Percentiles rank a stretch among this genome's conserved stretches.
Evolutionary conservation across 1,140 invertebrate species (phyloP).

Genomic region (Diachasmimorpha longicaudata): DNA sequence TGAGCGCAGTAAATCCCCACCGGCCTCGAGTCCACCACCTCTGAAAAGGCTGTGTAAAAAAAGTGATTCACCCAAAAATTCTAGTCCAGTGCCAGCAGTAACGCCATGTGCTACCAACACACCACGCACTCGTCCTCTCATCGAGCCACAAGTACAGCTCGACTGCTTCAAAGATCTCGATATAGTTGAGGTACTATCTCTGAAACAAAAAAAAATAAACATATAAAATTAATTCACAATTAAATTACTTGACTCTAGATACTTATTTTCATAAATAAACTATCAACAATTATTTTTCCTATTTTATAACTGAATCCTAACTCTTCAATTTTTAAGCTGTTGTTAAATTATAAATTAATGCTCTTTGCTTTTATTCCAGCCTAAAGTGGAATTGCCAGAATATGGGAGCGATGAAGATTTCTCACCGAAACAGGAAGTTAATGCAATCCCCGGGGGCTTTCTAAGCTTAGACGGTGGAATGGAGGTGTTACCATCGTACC

Average conservation of each 20-base stretch:
- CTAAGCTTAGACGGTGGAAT: conserved; percentile 61
- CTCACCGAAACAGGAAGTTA: conserved; percentile 58
- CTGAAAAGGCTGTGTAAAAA: conserved; percentile 63
- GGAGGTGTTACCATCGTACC: conserved; percentile 60
- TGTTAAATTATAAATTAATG: background rate
- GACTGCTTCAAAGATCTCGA: conserved; percentile 63
- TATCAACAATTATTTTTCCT: background rate
- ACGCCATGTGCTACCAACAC: conserved; percentile 46
- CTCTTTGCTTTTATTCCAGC: conserved; percentile 45
- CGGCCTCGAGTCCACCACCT: conserved; percentile 59
- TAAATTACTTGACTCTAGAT: background rate
- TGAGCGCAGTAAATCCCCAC: conserved; percentile 58
- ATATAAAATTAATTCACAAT: background rate
- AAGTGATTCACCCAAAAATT: conserved; percentile 62
- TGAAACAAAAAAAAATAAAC: too few species aligned
- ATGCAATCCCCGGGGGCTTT: conserved; percentile 57
- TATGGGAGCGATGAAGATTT: conserved; percentile 66
- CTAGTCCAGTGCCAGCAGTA: conserved; percentile 59
- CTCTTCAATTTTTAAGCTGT: background rate
- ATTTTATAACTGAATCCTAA: too few species aligned
- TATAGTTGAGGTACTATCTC: conserved; percentile 55
- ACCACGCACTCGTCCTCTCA: conserved; percentile 57
- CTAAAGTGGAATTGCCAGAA: conserved; percentile 68
- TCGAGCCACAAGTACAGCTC: conserved; percentile 62
- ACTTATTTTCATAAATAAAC: too few species aligned